phyloP scores from a whole-genome alignment of 1,140 invertebrate species.

The Teleogryllus occipitalis region DNA sequence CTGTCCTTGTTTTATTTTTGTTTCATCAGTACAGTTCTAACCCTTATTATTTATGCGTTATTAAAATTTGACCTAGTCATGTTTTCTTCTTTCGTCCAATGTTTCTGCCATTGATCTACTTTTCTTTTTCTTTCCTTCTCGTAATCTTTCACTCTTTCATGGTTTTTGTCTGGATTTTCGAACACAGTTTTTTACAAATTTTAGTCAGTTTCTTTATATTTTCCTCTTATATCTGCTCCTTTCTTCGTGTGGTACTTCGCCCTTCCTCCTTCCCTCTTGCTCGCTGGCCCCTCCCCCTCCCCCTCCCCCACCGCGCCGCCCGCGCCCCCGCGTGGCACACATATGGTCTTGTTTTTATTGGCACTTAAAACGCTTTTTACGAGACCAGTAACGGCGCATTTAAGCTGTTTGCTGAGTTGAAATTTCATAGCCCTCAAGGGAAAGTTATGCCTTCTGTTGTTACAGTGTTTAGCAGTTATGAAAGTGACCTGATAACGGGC shows the following conservation, averaged over 20 bases:
- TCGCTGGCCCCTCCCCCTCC: neutral
- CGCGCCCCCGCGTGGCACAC: neutral
- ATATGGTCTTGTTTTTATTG: slow-evolving; percentile 14
- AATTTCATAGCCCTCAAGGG: slow-evolving; percentile 3
- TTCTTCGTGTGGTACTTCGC: neutral
- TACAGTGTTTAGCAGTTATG: slow-evolving; percentile 4
- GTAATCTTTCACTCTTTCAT: neutral
- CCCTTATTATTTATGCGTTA: neutral
- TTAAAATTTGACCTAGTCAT: neutral
- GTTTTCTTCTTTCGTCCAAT: neutral
- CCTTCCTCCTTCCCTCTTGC: neutral
- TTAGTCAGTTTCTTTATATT: neutral
- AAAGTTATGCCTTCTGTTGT: slow-evolving; percentile 4
- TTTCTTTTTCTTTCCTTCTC: neutral
- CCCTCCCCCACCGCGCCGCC: neutral
- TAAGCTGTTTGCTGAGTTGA: slow-evolving; percentile 7
- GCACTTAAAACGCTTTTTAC: slow-evolving; percentile 15
- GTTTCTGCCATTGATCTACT: neutral
- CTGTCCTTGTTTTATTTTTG: neutral
- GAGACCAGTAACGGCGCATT: slow-evolving; percentile 8
- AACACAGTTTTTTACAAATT: neutral
- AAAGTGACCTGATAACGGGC: neutral
- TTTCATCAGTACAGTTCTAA: neutral
- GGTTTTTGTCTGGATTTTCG: neutral
- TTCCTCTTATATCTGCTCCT: neutral